These are phyloP conservation scores for Meloe dianella DNA, from an alignment of 2,888 invertebrate species.

Conservation along the genomic window DNA sequence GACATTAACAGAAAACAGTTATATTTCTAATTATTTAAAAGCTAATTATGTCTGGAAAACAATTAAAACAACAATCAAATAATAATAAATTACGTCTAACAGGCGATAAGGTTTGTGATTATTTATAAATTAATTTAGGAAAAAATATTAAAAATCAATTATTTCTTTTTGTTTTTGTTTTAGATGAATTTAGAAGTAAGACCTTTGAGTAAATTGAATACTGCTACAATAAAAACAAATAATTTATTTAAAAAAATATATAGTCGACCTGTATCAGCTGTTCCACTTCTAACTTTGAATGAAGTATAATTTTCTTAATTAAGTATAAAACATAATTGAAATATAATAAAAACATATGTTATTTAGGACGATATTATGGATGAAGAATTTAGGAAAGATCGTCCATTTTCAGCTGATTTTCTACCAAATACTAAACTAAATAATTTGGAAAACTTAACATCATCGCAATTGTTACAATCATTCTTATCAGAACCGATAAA, in stretches of 20 bases:
- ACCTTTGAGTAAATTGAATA: constrained; percentile 42
- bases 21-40: background rate
- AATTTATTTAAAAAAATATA: constrained; percentile 45
- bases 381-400: constrained; percentile 34
- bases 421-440: constrained; percentile 33
- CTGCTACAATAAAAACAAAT: constrained; percentile 47
- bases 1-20: background rate
- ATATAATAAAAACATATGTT: constrained; percentile 16
- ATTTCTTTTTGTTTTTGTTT: constrained; percentile 29
- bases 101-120: constrained; percentile 40
- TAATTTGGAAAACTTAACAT: constrained; percentile 43
- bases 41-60: constrained; percentile 24
- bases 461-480: constrained; percentile 49
- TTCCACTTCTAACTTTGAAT: constrained; percentile 46
- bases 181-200: constrained; percentile 51
- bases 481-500: constrained; percentile 51
- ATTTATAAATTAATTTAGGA: constrained; percentile 13
- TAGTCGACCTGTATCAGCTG: constrained; percentile 50
- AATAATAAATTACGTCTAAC: constrained; percentile 38
- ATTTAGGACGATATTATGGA: constrained; percentile 40
- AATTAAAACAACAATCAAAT: constrained; percentile 24
- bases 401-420: constrained; percentile 53
- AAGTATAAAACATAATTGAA: constrained; percentile 14
- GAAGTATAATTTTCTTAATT: constrained; percentile 31
- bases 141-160: background rate